Base-by-base conservation (phyloP, 37 sponge, comb jelly and placozoan species). In the Corticium candelabrum region DNA sequence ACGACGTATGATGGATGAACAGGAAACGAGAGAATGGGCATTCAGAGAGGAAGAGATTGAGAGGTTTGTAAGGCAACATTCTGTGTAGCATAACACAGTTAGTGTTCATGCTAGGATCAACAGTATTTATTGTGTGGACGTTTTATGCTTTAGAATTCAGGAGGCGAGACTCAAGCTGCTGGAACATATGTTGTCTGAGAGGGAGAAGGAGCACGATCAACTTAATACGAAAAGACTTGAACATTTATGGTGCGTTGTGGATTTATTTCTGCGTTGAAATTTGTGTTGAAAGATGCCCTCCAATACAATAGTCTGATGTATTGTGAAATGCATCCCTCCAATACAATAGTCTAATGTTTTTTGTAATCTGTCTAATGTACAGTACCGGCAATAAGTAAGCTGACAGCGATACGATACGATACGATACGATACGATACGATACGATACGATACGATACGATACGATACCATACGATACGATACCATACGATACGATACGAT, bases 11-110 rank as follows among this genome's bases (percentile, higher is more conserved):
- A 96, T 96, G 97, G 90, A 96, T 80, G 91, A 96, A 36, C 94
- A 93, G 86, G 97, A 96, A 82, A 84, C 90, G 74, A 87, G 76
- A 75, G 94, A 96, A 86, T 96, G 97, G 97, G 89, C 82, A 3
- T 87, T 79, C 72, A 78, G 97, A 15, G 97, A 96, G 76, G 78
- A 70, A 15, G 94, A 96, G 79, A 93, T 96, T 1, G 74, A 85
- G 76, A 84, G 82, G 86, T 86, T 56, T 85, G 89, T 5, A 4
- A 39, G 32, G 41, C 41, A 38, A 35, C 68, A 68, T 1, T 34
- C 68, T 34, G 32, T 68, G 33, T 31, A 41, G 78, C 41, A 43
- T 3, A 1, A 1, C 27, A 31, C 37, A 4, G 11, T 77, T 57
- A 57, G 67, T 35, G 37, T 31, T 37, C 38, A 74, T 75, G n/a